Evolutionary conservation across 2,888 invertebrate species (phyloP), one percentile per base, ranked within the genome.

Genomic region (Phragmatobia fuliginosa): DNA sequence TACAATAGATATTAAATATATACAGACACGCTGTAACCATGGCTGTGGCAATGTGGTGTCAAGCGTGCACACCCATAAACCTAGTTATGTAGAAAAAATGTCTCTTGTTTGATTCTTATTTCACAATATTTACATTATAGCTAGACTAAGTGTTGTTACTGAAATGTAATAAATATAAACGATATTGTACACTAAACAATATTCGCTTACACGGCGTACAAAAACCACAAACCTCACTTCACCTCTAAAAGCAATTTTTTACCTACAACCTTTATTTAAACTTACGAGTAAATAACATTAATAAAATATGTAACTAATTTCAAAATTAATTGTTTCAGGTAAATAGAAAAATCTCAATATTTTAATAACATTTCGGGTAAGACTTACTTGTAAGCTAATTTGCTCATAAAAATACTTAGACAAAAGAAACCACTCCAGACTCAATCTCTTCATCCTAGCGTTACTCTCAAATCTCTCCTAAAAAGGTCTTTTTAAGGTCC

Each of bases 251-350:
- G 56, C 56, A 56, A 56, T 56, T 56, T 28, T 16, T 28, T 25
- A 52, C 52, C 16, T 28, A 56, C 56, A 28, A 28, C 28, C 28
- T 56, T 56, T 56, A 56, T 16, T 16, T 28, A 56, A 56, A 28
- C 28, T 56, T 28, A 56, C 18, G 18, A 41, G 18, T 41, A 62
- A 28, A 33, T 7, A 56, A 6, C 16, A 56, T 28, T 28, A 56
- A 28, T 16, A 49, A 52, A 25, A 16, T 49, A 18, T 64, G 8
- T 33, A 38, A 38, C 38, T 65, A 56, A 65, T 56, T 38, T 65
- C 56, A 25, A 62, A 58, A 18, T 41, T 58, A 33, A 49, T 67
- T 70, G 70, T 70, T 70, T 45, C 70, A 70, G 69, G 69, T 70
- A 70, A 70, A 52, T 69, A 68, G 1, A 25, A 61, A 21, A 45